Evolutionary conservation across 2,797 vertebrate species (phyloP).

Genomic region (Tapirus indicus): DNA sequence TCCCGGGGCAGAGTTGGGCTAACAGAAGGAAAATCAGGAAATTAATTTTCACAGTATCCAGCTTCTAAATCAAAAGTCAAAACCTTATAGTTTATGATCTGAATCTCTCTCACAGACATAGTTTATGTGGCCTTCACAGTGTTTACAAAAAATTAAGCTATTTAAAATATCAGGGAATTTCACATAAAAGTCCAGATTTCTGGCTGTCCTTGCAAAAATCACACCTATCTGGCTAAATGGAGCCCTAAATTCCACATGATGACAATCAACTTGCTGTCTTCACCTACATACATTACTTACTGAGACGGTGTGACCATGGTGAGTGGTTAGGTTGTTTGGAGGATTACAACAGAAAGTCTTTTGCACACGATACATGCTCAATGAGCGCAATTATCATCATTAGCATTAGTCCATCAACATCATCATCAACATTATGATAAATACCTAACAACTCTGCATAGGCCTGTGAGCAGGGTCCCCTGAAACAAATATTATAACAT

Average conservation of each 20-base stretch:
- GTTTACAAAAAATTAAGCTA: background rate
- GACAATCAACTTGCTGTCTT: background rate
- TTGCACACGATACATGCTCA: background rate
- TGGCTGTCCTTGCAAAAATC: background rate
- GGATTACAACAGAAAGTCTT: background rate
- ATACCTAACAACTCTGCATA: background rate
- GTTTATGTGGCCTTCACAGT: background rate
- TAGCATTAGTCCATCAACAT: background rate
- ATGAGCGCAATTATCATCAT: background rate
- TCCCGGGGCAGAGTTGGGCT: background rate
- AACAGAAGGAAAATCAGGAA: background rate
- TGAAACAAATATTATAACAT: background rate
- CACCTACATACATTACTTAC: background rate
- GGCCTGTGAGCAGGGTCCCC: background rate
- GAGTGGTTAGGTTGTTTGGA: background rate
- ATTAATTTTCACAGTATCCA: background rate
- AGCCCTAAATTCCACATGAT: background rate
- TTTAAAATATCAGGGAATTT: background rate
- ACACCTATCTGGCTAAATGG: background rate
- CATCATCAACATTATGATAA: no score
- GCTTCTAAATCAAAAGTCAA: conserved; percentile 16
- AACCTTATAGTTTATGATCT: background rate
- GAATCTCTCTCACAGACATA: background rate
- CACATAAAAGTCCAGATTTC: background rate
- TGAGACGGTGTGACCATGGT: background rate